A percentile compares a stretch with the other conserved stretches of the same genome.
Conservation (phyloP, 1,140 invertebrate species). For the Brevipalpus yothersi region DNA sequence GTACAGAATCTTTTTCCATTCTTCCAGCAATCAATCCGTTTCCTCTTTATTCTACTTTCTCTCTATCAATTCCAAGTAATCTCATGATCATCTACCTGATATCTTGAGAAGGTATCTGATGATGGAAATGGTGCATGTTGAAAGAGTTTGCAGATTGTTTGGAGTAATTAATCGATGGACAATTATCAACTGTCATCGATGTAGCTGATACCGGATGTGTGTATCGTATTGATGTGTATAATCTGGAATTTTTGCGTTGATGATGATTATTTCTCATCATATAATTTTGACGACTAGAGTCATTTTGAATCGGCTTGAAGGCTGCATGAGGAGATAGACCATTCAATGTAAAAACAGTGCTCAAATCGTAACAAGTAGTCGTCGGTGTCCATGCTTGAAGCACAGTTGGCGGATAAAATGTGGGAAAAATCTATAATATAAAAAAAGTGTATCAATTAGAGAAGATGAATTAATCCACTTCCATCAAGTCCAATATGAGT, state of each 20-base stretch:
- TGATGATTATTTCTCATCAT: background rate
- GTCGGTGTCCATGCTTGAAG: constrained; percentile 13
- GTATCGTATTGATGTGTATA: background rate
- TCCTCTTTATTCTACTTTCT: too few species aligned
- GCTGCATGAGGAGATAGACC: constrained; percentile 39
- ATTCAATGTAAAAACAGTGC: constrained; percentile 42
- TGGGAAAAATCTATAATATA: constrained; percentile 9
- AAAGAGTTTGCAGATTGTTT: constrained; percentile 7
- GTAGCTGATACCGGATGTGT: background rate
- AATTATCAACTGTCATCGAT: background rate
- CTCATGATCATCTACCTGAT: too few species aligned
- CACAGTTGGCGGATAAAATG: constrained; percentile 16
- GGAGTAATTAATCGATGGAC: constrained; percentile 1
- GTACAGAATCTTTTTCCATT: too few species aligned
- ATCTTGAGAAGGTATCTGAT: background rate
- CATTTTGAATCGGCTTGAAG: constrained; percentile 20
- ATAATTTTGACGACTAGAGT: constrained; percentile 7
- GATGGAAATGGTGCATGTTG: background rate
- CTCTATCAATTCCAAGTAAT: too few species aligned
- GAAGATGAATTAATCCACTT: background rate
- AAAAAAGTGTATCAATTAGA: constrained; percentile 1
- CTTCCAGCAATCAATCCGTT: too few species aligned
- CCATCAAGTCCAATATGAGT: background rate
- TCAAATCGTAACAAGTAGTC: constrained; percentile 36
- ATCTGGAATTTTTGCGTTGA: background rate